Percentiles rank a stretch among this genome's conserved stretches.
Evolutionary conservation across 2,888 invertebrate genomes (phyloP).

Genomic region (Chalcis sispes): DNA sequence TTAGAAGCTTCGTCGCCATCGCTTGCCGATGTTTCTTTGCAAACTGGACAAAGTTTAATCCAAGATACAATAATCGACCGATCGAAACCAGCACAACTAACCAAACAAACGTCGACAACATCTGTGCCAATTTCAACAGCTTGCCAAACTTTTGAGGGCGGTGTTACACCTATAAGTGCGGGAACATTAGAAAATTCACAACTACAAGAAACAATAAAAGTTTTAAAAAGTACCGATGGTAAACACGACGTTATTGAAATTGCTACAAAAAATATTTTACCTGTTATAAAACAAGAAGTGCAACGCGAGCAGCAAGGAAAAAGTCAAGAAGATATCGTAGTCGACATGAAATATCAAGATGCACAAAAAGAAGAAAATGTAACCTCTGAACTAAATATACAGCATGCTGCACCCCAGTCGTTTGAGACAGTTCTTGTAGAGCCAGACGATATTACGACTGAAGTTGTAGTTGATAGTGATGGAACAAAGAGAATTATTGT

Average conservation of each 20-base stretch:
- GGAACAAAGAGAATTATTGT: slow-evolving; percentile 89
- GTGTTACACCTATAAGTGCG: slow-evolving; percentile 53
- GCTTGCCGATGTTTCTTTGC: slow-evolving; percentile 72
- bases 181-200: slow-evolving; percentile 59
- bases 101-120: slow-evolving; percentile 71
- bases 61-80: slow-evolving; percentile 61
- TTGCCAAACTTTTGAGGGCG: slow-evolving; percentile 65
- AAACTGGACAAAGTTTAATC: slow-evolving; percentile 72
- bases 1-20: slow-evolving; percentile 66
- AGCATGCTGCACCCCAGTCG: slow-evolving; percentile 84
- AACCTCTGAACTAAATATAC: slow-evolving; percentile 83
- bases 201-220: slow-evolving; percentile 71
- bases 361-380: slow-evolving; percentile 77
- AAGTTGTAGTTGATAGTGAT: slow-evolving; percentile 87
- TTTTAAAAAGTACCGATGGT: slow-evolving; percentile 70
- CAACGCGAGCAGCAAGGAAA: slow-evolving; percentile 53
- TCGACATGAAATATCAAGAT: slow-evolving; percentile 85
- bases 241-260: slow-evolving; percentile 74
- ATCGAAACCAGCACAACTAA: slow-evolving; percentile 64
- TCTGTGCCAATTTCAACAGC: slow-evolving; percentile 63
- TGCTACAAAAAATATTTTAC: slow-evolving; percentile 70
- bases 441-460: slow-evolving; percentile 89
- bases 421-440: slow-evolving; percentile 90
- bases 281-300: slow-evolving; percentile 54
- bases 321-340: slow-evolving; percentile 80